Conservation (phyloP, 2,888 invertebrate genomes). For the Plutella xylostella region DNA sequence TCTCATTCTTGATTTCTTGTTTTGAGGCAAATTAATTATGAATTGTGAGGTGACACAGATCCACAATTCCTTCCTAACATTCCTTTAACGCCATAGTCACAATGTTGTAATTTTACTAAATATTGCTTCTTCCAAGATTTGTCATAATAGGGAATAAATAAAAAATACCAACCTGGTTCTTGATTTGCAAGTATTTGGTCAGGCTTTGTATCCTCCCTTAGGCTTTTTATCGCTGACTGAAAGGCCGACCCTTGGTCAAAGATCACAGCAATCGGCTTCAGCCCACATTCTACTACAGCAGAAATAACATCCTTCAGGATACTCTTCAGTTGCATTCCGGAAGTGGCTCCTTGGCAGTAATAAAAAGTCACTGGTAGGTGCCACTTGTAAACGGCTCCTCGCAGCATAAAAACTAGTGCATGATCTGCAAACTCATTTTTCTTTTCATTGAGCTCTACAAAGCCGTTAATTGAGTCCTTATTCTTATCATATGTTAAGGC, state of each 20-base stretch:
- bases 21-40: too few species aligned
- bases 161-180: neutral
- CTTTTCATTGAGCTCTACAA: constrained; percentile 4
- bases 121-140: too few species aligned
- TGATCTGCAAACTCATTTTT: constrained; percentile 6
- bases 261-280: neutral
- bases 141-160: neutral
- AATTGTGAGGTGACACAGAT: too few species aligned
- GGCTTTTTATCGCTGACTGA: constrained; percentile 15
- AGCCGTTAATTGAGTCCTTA: constrained; percentile 6
- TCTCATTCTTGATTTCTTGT: too few species aligned
- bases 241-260: constrained; percentile 1
- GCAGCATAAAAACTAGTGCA: constrained; percentile 6
- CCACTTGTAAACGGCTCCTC: constrained; percentile 10
- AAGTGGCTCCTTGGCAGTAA: constrained; percentile 10
- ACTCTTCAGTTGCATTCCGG: neutral
- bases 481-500: neutral
- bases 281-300: neutral
- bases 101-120: too few species aligned
- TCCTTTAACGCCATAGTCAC: too few species aligned
- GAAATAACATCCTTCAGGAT: neutral
- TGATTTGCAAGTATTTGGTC: neutral
- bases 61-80: too few species aligned
- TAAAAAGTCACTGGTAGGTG: constrained; percentile 7
- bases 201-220: neutral